Percentiles rank a stretch among this genome's conserved stretches.
Evolutionary conservation across 2,797 vertebrate genomes (phyloP).

Genomic region (Podarcis siculus): DNA sequence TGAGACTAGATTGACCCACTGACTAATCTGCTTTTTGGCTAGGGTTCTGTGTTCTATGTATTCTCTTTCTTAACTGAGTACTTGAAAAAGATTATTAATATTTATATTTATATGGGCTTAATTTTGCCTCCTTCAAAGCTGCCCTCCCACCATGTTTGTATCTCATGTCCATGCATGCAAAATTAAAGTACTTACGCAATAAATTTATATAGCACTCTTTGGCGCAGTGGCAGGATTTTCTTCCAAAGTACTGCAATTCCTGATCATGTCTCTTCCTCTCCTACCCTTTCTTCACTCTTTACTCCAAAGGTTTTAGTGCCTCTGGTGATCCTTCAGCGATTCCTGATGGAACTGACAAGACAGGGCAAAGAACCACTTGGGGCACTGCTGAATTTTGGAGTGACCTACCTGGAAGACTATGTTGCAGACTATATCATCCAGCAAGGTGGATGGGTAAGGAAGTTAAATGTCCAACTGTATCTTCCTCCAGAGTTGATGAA

Average conservation of each 20-base stretch:
- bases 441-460: slow-evolving; percentile 95
- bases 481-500: background rate
- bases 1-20: background rate
- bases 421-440: slow-evolving; percentile 87
- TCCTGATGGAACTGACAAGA: slow-evolving; percentile 80
- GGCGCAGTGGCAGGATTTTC: too few relatives aligned
- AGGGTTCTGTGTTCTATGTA: too few relatives aligned
- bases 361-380: slow-evolving; percentile 79
- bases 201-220: too few relatives aligned
- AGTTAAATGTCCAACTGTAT: background rate
- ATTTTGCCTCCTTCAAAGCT: too few relatives aligned
- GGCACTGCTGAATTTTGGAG: slow-evolving; percentile 83
- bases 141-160: too few relatives aligned
- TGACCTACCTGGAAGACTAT: slow-evolving; percentile 87
- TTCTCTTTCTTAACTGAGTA: too few relatives aligned
- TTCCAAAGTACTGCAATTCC: background rate
- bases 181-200: too few relatives aligned
- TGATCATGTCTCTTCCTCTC: background rate
- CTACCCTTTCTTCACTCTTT: background rate
- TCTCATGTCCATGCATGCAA: too few relatives aligned
- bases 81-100: too few relatives aligned
- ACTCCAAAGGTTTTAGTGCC: slow-evolving; percentile 87
- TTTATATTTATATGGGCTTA: too few relatives aligned
- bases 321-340: slow-evolving; percentile 87
- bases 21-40: background rate